These are phyloP conservation scores for Argyrosomus regius DNA, from an alignment of 2,797 vertebrate genomes.

Conservation along the genomic window DNA sequence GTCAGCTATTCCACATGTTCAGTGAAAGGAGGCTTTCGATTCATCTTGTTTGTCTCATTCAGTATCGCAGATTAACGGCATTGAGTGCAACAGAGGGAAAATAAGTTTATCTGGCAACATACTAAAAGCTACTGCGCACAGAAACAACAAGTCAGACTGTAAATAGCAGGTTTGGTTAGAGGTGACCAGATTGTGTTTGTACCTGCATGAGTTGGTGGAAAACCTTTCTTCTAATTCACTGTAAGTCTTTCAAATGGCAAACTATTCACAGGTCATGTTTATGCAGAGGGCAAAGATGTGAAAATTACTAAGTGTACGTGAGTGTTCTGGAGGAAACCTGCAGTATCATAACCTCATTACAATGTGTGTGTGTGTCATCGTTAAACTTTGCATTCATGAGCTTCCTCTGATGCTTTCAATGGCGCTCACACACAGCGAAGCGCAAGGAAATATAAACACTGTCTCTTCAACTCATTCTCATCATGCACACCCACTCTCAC, in stretches of 20 bases:
- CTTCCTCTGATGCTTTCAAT: conserved; percentile 49
- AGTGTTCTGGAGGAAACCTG: neutral
- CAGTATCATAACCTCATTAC: neutral
- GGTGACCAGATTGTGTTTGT: conserved; percentile 46
- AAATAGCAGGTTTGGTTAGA: conserved; percentile 34
- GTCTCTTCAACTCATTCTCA: conserved; percentile 42
- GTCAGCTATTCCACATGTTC: conserved; percentile 70
- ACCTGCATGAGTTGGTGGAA: conserved; percentile 41
- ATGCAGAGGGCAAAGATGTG: conserved; percentile 3
- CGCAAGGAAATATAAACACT: conserved; percentile 54
- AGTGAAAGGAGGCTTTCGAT: conserved; percentile 54
- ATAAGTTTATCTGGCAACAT: conserved; percentile 42
- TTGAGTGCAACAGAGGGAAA: conserved; percentile 46
- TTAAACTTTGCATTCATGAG: conserved; percentile 60
- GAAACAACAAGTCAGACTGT: conserved; percentile 33
- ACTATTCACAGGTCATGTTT: neutral
- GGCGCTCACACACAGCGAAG: conserved; percentile 42
- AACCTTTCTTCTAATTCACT: neutral
- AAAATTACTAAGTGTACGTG: neutral
- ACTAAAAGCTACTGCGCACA: conserved; percentile 43
- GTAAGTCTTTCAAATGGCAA: conserved; percentile 14
- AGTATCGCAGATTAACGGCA: conserved; percentile 67
- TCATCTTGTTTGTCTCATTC: conserved; percentile 63
- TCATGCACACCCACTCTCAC: conserved; percentile 46
- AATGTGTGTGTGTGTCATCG: conserved; percentile 12